Evolutionary conservation across 2,797 vertebrate genomes (phyloP).

Genomic region (Schizopygopsis pylzovi): DNA sequence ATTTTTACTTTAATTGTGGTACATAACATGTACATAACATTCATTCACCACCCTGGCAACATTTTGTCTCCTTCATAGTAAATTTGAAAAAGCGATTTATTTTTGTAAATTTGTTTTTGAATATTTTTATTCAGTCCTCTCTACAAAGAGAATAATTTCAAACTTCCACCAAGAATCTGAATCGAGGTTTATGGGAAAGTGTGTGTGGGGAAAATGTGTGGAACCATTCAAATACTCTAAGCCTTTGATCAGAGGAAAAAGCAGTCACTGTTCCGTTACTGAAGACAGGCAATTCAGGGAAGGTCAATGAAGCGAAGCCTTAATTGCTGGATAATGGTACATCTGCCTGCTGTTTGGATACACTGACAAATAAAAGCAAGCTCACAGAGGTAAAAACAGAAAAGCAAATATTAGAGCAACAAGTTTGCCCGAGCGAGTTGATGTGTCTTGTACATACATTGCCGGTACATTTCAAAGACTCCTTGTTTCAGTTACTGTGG

Average conservation of each 20-base stretch:
- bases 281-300: not conserved
- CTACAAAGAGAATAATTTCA: not conserved
- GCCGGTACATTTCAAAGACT: constrained; percentile 17
- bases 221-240: not conserved
- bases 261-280: not conserved
- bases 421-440: not conserved
- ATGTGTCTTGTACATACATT: not conserved
- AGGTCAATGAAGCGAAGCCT: constrained; percentile 40
- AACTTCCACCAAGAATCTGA: not conserved
- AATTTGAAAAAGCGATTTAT: not conserved
- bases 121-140: not conserved
- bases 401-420: not conserved
- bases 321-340: constrained; percentile 21
- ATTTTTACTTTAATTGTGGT: not conserved
- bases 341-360: not conserved
- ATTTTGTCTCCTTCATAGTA: not conserved
- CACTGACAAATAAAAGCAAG: not conserved
- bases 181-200: constrained; percentile 6
- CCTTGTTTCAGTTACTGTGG: constrained; percentile 46
- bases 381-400: not conserved
- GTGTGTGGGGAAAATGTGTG: not conserved
- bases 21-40: not conserved
- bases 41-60: not conserved
- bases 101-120: not conserved
- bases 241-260: not conserved